Conservation (phyloP, 2,797 vertebrate species). For the Cyclura pinguis region DNA sequence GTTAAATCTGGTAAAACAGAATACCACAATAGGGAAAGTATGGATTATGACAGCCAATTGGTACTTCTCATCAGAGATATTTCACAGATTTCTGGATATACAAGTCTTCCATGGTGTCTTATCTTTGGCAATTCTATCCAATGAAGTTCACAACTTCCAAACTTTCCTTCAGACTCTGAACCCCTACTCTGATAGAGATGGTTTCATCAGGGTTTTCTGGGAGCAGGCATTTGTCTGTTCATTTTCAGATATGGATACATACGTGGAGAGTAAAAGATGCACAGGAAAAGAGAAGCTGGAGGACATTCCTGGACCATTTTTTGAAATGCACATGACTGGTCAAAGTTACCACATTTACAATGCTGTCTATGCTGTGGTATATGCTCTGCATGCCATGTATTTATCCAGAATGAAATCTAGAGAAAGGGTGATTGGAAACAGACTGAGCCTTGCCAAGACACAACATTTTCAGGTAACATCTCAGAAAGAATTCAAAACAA, state of each 20-base stretch:
- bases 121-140: conserved; percentile 25
- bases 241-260: background rate
- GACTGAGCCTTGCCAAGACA: background rate
- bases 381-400: background rate
- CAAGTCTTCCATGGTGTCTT: conserved; percentile 24
- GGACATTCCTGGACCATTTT: background rate
- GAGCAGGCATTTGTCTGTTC: conserved; percentile 1
- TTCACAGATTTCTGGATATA: conserved; percentile 1
- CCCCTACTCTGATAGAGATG: background rate
- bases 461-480: background rate
- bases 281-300: background rate
- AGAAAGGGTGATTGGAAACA: background rate
- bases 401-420: background rate
- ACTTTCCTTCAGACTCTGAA: conserved; percentile 9
- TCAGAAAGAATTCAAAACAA: background rate
- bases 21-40: background rate
- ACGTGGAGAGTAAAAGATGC: background rate
- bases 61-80: conserved; percentile 13
- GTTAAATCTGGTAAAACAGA: background rate
- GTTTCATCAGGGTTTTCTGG: conserved; percentile 15
- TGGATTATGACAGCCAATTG: conserved; percentile 27
- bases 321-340: background rate
- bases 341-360: conserved; percentile 22
- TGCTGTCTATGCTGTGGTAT: background rate
- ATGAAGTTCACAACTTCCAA: background rate